Base-by-base conservation (phyloP, 2,113 vertebrate species). In the Sinosuthora webbiana region DNA sequence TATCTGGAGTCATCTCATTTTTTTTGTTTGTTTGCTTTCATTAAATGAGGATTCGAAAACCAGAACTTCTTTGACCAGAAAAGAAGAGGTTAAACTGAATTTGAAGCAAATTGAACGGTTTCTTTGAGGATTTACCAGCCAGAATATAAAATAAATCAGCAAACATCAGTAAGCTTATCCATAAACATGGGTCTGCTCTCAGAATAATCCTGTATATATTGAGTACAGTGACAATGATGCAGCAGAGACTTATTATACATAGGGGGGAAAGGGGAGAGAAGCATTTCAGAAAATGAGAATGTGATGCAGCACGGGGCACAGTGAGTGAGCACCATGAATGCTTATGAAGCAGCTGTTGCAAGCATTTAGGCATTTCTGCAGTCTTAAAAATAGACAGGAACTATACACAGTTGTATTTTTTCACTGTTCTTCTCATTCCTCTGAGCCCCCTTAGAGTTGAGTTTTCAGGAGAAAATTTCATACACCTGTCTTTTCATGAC, bases 301-400 rank as follows among this genome's bases (percentile, higher is more conserved):
- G 33, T 76, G 27, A 35, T 73, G 74, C n/a, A 52, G 65, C 56
- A 49, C 22, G 30, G 47, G 37, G 21, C 64, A 31, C 9, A 8
- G 44, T 20, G 49, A 42, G 33, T 11, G 5, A 63, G 17, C 8
- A 11, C 30, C 6, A 5, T 52, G 59, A 73, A 30, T 65, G 55
- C 70, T 81, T 70, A 44, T 27, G 69, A 57, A 90, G 63, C 80
- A 83, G 87, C 76, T 86, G 17, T 64, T 87, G 24, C 14, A 49
- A 69, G 41, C 59, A 82, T 41, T 31, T 30, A 10, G 1, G 3
- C 5, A 4, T 80, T 77, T 42, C 39, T 73, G 24, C 25, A 25
- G 39, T 39, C 30, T 64, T 59, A 27, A 55, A 53, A 75, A 50
- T 19, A 56, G 49, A 39, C 11, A 47, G n/a, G 28, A 74, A 69